These are phyloP conservation scores for Oxyruncus cristatus DNA, from an alignment of 2,113 vertebrate genomes.

Conservation along the genomic window DNA sequence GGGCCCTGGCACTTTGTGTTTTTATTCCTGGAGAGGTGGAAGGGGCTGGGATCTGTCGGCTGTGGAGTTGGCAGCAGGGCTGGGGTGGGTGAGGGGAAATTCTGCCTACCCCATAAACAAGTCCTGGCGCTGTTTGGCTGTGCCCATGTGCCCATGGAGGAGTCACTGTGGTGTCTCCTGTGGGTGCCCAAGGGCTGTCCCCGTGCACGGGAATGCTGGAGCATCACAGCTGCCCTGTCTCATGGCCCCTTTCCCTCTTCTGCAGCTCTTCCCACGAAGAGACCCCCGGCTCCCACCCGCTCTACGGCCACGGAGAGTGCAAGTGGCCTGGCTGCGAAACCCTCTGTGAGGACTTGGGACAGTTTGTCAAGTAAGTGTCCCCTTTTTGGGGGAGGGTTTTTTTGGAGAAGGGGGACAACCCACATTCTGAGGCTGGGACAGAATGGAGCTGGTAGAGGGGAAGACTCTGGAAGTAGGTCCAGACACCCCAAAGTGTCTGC, in stretches of 20 bases:
- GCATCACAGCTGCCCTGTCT: accelerated
- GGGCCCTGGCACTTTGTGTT: background rate
- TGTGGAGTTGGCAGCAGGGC: accelerated
- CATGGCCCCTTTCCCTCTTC: background rate
- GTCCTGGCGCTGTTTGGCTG: accelerated
- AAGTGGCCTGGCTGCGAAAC: constrained; percentile 99
- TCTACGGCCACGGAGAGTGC: constrained; percentile 97
- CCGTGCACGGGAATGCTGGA: accelerated
- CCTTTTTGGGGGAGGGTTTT: background rate
- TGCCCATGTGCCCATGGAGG: accelerated
- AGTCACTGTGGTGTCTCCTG: accelerated
- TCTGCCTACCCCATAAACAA: background rate
- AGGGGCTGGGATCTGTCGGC: background rate
- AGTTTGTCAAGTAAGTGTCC: constrained; percentile 94
- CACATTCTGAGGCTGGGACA: accelerated
- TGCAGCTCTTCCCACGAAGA: constrained; percentile 87
- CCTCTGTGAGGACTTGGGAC: constrained; percentile 97
- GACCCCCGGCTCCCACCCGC: constrained; percentile 88
- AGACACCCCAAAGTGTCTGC: background rate
- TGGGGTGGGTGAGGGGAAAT: background rate
- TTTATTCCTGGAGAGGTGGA: background rate
- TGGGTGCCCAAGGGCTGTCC: background rate
- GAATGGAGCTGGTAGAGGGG: accelerated
- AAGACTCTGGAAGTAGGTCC: background rate
- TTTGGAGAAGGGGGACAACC: background rate